Conservation (phyloP, 1,140 invertebrate genomes). For the Aphelenchoides besseyi region DNA sequence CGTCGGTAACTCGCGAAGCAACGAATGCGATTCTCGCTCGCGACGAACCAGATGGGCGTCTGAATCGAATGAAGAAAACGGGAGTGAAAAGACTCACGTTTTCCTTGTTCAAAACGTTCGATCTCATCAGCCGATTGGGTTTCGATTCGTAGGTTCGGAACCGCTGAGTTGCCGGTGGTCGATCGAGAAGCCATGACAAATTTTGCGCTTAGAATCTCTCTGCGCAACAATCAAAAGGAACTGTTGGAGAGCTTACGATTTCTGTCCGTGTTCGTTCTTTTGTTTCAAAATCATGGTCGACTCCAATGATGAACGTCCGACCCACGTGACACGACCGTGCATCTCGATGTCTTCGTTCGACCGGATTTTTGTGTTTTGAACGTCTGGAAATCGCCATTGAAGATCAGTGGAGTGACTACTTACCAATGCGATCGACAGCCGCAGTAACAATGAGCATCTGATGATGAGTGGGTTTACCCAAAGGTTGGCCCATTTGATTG, state of each 20-base stretch:
- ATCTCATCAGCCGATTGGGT: no score
- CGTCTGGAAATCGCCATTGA: conserved; percentile 34
- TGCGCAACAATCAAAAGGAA: not conserved
- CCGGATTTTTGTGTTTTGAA: conserved; percentile 56
- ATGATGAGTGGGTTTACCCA: conserved; percentile 61
- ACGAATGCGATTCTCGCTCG: conserved; percentile 38
- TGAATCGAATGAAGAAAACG: not conserved
- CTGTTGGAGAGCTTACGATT: no score
- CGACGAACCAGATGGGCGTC: conserved; percentile 32
- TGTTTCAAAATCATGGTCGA: conserved; percentile 73
- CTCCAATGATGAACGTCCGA: conserved; percentile 74
- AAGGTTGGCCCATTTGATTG: conserved; percentile 65
- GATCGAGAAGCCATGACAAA: conserved; percentile 76
- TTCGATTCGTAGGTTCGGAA: no score
- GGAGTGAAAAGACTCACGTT: conserved; percentile 11
- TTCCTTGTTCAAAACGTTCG: not conserved
- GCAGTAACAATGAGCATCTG: conserved; percentile 75
- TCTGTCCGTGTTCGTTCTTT: conserved; percentile 59
- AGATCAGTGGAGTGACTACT: not conserved
- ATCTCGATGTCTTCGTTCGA: conserved; percentile 71
- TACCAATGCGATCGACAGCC: conserved; percentile 71
- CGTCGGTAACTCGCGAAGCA: conserved; percentile 37
- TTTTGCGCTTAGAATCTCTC: conserved; percentile 69
- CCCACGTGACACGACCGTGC: conserved; percentile 75
- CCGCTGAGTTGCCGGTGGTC: conserved; percentile 66